These are phyloP conservation scores for Bambusicola thoracicus DNA, from an alignment of 2,113 vertebrate species.

Conservation along the genomic window DNA sequence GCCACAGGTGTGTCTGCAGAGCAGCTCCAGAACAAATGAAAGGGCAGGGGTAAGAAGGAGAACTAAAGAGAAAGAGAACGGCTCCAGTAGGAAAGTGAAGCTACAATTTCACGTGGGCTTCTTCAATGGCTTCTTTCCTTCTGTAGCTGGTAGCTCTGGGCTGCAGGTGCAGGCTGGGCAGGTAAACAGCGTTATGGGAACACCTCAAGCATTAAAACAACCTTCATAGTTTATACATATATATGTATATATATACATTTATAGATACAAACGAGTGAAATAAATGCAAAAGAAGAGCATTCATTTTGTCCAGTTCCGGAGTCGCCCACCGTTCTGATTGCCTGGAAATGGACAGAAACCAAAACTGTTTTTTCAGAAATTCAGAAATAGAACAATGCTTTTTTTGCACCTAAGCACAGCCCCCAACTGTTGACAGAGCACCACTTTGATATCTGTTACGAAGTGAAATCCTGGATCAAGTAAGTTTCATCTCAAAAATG, in stretches of 20 bases:
- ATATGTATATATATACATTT: not conserved
- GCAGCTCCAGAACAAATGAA: not conserved
- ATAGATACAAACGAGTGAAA: not conserved
- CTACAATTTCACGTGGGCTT: not conserved
- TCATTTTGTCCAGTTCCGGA: not conserved
- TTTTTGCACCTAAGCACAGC: constrained; percentile 68
- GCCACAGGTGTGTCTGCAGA: not conserved
- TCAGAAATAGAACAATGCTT: constrained; percentile 54
- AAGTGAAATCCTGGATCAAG: constrained; percentile 80
- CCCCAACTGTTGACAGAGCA: constrained; percentile 75
- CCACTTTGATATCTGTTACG: constrained; percentile 80
- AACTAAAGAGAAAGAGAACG: not conserved
- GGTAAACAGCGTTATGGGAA: not conserved
- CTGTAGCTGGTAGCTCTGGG: not conserved
- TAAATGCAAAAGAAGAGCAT: not conserved
- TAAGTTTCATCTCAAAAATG: constrained; percentile 76
- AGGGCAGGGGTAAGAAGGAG: not conserved
- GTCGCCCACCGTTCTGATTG: not conserved
- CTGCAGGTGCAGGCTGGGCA: not conserved
- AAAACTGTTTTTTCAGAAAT: constrained; percentile 69
- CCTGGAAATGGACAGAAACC: constrained; percentile 32
- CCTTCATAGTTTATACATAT: not conserved
- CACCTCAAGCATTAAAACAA: not conserved
- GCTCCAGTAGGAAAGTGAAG: not conserved
- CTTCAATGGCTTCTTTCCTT: not conserved